Conservation (phyloP, 1,140 invertebrate species). For the Conus betulinus region DNA sequence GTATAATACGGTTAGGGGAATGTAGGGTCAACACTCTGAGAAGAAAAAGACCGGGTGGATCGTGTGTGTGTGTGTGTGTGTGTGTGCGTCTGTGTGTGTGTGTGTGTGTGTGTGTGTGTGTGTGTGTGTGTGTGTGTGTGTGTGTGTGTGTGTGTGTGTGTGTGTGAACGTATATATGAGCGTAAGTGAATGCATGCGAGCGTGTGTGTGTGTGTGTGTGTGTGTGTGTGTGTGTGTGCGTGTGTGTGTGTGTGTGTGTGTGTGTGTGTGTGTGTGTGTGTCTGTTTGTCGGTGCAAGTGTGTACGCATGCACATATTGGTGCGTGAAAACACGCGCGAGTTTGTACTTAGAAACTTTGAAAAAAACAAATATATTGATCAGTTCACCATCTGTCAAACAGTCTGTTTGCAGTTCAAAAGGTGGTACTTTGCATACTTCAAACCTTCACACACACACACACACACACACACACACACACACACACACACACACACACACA, state of each 20-base stretch:
- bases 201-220: background rate
- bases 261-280: background rate
- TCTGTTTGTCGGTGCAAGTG: background rate
- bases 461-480: too few species aligned
- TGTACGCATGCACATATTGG: background rate
- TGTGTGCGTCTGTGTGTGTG: too few species aligned
- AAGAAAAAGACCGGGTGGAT: too few species aligned
- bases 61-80: too few species aligned
- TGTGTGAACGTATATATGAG: conserved; percentile 4
- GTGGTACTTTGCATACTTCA: too few species aligned
- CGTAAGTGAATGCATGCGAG: background rate
- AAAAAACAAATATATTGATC: background rate
- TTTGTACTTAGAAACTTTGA: background rate
- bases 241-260: conserved; percentile 7
- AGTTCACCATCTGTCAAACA: too few species aligned
- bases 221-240: background rate
- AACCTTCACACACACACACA: too few species aligned
- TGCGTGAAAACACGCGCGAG: background rate
- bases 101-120: background rate
- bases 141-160: conserved; percentile 1
- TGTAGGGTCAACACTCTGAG: too few species aligned
- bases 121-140: background rate
- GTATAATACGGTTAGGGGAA: too few species aligned
- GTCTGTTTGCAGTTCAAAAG: too few species aligned
- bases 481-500: background rate